These are phyloP conservation scores for Drosophila birchii DNA, from an alignment of 2,888 invertebrate species.

Conservation along the genomic window DNA sequence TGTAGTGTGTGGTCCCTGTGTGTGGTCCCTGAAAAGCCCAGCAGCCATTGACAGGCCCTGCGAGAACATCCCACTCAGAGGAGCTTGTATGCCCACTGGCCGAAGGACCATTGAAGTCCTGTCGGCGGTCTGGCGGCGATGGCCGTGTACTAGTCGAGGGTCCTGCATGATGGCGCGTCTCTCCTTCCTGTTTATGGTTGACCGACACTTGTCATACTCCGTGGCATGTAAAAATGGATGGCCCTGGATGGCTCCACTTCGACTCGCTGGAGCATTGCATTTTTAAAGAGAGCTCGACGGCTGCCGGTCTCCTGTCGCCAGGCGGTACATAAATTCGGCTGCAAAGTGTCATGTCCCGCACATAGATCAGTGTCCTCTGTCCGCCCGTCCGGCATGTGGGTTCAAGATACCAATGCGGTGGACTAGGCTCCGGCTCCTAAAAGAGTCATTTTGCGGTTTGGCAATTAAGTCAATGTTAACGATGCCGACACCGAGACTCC, in stretches of 20 bases:
- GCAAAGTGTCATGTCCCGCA: slow-evolving; percentile 33
- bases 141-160: slow-evolving; percentile 55
- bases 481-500: slow-evolving; percentile 37
- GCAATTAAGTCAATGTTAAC: slow-evolving; percentile 58
- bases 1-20: not conserved
- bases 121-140: slow-evolving; percentile 24
- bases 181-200: slow-evolving; percentile 60
- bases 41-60: slow-evolving; percentile 17
- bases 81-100: slow-evolving; percentile 19
- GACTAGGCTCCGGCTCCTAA: slow-evolving; percentile 43
- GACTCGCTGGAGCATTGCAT: slow-evolving; percentile 8
- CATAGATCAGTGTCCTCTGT: slow-evolving; percentile 48
- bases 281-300: slow-evolving; percentile 31
- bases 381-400: slow-evolving; percentile 14
- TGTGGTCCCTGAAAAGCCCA: not conserved
- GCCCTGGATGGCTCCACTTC: slow-evolving; percentile 1
- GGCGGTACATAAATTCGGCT: slow-evolving; percentile 58
- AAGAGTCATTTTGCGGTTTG: slow-evolving; percentile 60
- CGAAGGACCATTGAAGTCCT: slow-evolving; percentile 35
- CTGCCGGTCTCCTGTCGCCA: slow-evolving; percentile 25
- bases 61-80: slow-evolving; percentile 34
- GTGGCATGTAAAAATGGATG: slow-evolving; percentile 43
- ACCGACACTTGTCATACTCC: slow-evolving; percentile 64
- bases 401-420: slow-evolving; percentile 24
- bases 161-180: slow-evolving; percentile 25